Evolutionary conservation across 2,888 invertebrate genomes (phyloP), one percentile per base, ranked within the genome.

Genomic region (Pinctada fucata): DNA sequence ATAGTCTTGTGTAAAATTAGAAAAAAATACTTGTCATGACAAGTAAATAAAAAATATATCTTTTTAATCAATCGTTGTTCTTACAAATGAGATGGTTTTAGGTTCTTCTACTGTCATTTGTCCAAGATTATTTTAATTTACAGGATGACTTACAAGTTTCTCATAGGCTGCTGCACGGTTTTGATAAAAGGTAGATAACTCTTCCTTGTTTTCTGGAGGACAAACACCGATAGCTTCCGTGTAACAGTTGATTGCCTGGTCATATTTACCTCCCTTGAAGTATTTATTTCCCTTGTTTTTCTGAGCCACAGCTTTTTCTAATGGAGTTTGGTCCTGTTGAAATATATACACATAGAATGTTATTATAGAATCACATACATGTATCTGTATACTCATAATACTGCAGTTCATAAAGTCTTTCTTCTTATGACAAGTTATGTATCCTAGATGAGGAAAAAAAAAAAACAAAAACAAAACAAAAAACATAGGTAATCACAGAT

Each of bases 101-200:
- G 31, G 31, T 31, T 31, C 31, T 31, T 31, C 31, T 31, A 31
- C 31, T 31, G 31, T 31, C 31, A 31, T 31, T 31, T 31, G 31
- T 31, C 31, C 31, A 31, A 31, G 31, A 31, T 31, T 31, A 31
- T 31, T 31, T 31, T 31, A 31, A 31, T 31, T 31, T 31, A 31
- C 31, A 31, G 31, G 31, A 31, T 31, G 31, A 83, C 90, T 91
- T 92, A 95, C 95, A 90, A 97, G 93, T 92, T 97, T 96, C 92
- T 98, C 98, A 92, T 97, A 97, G 67, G 97, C 97, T 16, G 98
- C 99, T 10, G 98, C 99, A 88, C 98, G 95, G 91, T 99, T 99
- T 92, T 99, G 99, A 92, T 97, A 97, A 93, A 97, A 97, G 16
- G 97, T 97, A 0, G 98, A 96, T 76, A 97, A 93, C 86, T 97